These are phyloP conservation scores for Cremastinae sp. DNA, from an alignment of 2,888 invertebrate species.

Conservation along the genomic window DNA sequence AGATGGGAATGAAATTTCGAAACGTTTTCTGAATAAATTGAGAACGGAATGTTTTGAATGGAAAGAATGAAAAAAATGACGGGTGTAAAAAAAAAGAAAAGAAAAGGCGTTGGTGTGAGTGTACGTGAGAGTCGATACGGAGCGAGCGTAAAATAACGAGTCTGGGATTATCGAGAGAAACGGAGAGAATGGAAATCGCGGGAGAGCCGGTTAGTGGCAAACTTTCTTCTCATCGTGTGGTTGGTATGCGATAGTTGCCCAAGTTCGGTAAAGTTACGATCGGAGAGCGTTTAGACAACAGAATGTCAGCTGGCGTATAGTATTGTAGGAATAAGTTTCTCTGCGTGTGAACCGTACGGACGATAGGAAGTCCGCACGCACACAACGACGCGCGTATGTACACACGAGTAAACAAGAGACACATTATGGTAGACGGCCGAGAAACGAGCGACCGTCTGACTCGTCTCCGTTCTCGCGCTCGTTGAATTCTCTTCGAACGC, in stretches of 20 bases:
- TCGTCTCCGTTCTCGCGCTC: slow-evolving; percentile 11
- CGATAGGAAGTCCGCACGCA: not conserved
- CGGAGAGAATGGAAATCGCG: slow-evolving; percentile 50
- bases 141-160: slow-evolving; percentile 15
- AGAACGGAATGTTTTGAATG: no score
- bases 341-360: not conserved
- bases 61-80: not conserved
- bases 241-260: slow-evolving; percentile 35
- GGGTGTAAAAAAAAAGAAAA: not conserved
- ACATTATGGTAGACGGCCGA: slow-evolving; percentile 1
- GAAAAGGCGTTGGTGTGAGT: not conserved
- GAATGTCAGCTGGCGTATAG: slow-evolving; percentile 45
- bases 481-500: not conserved
- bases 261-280: slow-evolving; percentile 47
- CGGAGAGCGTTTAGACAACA: slow-evolving; percentile 28
- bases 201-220: slow-evolving; percentile 28
- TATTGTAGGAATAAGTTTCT: slow-evolving; percentile 58
- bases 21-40: no score
- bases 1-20: no score
- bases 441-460: slow-evolving; percentile 12
- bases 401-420: not conserved
- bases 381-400: not conserved
- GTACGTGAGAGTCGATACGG: slow-evolving; percentile 7
- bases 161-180: slow-evolving; percentile 48
- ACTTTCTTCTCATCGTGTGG: slow-evolving; percentile 43